Evolutionary conservation across 1,140 invertebrate genomes (phyloP), one percentile per base, ranked within the genome.

Genomic region (Spodoptera litura): DNA sequence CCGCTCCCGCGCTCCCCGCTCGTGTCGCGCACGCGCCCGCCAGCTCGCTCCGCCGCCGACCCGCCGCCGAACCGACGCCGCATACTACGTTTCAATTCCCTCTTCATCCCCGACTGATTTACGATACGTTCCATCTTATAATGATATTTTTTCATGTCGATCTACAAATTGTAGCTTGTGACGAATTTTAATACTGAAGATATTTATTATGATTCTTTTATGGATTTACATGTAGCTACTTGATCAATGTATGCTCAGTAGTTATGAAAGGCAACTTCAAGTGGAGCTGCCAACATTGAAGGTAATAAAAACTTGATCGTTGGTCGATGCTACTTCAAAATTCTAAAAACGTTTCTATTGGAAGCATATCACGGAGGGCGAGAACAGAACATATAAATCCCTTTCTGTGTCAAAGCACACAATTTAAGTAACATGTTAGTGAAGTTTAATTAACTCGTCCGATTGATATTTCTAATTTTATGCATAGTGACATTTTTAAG

Each of bases 71-170:
- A 78, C 75, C 80, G 80, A 68, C 83, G 71, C 78, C 66, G 71
- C 73, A 51, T 15, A 79, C 85, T 79, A 91, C 87, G 83, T 88
- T 89, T 89, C 88, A 87, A 90, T 90, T 89, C 88, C 82, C 87
- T 85, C 85, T 85, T 82, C 82, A 82, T 82, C 82, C 80, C 87
- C 81, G 79, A 86, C 89, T 92, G 88, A 92, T 92, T 92, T 92
- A 91, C 89, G 88, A 90, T 61, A 81, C 55, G 55, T 64, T 78
- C 74, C 68, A 71, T 79, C 81, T 75, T 80, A 78, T 78, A 81
- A 79, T 66, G 77, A 61, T 79, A 79, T 83, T 83, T 83, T 79
- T 80, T 78, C 78, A 76, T 79, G 73, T 78, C 49, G 38, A 27
- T 52, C 70, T 78, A 53, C 64, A 53, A 62, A 70, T 58, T 68